Conservation (phyloP, 2,113 vertebrate genomes). For the Sylvietta virens region DNA sequence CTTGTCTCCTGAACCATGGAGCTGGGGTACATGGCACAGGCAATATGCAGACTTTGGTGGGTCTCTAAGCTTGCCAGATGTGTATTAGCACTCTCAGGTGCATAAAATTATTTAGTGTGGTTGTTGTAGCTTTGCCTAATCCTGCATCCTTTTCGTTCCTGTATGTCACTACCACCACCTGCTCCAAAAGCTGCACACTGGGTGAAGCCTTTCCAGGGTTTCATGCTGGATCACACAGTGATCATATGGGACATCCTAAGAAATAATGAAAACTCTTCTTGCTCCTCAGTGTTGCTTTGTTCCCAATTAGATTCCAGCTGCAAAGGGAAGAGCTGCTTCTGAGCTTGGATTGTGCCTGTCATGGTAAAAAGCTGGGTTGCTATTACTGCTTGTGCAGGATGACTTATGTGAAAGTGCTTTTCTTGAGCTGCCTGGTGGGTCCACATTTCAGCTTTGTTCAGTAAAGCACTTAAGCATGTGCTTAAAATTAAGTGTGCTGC, state of each 20-base stretch:
- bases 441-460: slow-evolving; percentile 19
- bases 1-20: background rate
- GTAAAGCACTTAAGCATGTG: slow-evolving; percentile 55
- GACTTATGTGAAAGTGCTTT: background rate
- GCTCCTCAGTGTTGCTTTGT: background rate
- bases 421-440: slow-evolving; percentile 32
- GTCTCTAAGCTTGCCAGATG: background rate
- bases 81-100: background rate
- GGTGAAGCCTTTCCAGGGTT: background rate
- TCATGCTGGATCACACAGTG: background rate
- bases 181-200: background rate
- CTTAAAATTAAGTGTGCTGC: slow-evolving; percentile 57
- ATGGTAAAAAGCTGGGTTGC: background rate
- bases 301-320: background rate
- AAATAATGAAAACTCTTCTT: background rate
- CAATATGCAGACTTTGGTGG: background rate
- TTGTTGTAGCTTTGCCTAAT: background rate
- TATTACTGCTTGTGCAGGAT: background rate
- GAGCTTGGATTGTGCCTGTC: background rate
- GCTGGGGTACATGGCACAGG: background rate
- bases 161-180: background rate
- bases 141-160: background rate
- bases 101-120: background rate
- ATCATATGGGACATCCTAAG: background rate
- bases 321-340: background rate